Evolutionary conservation across 1,140 invertebrate genomes (phyloP), one percentile per base, ranked within the genome.

Genomic region (Dinoponera quadriceps): DNA sequence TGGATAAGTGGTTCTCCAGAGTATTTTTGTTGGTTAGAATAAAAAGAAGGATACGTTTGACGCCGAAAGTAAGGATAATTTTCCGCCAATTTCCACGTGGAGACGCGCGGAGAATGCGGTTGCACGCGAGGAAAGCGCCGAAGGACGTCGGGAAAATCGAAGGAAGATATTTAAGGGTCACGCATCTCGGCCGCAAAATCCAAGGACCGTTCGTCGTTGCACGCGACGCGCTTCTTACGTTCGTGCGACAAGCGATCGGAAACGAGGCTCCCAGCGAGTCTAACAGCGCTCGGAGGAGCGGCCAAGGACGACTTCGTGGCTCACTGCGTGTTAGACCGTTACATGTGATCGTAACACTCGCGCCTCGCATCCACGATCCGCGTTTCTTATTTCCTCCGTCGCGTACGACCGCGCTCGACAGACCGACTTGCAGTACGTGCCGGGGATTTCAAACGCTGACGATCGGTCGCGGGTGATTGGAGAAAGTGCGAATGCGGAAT

Each of bases 281-380:
- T 66, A 80, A 84, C 82, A 66, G 83, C 88, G 86, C 73, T 81
- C 77, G 69, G 65, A 91, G 90, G 89, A 90, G 90, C 85, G 90
- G 88, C 90, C 90, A 91, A 91, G 90, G 90, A 88, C 86, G 78
- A 71, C 82, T 90, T 90, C 89, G 85, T 89, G 87, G 85, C 83
- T 89, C 83, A 60, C 68, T 87, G 89, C 85, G 86, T 85, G 84
- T 84, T 84, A 83, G 63, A 74, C 88, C 88, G 78, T 90, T 88
- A 88, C 84, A 65, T 74, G 80, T 81, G 65, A 87, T 88, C 83
- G 83, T 60, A 33, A 84, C 73, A 86, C 65, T 73, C 71, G 25
- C 71, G 25, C 33, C 60, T 48, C 25, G 73, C 69, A 69, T 83
- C 82, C 63, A 59, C 69, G 18, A n/a, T 33, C 51, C 55, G 33